Evolutionary conservation across 2,888 invertebrate genomes (phyloP).

Genomic region (Tanypteryx hageni): DNA sequence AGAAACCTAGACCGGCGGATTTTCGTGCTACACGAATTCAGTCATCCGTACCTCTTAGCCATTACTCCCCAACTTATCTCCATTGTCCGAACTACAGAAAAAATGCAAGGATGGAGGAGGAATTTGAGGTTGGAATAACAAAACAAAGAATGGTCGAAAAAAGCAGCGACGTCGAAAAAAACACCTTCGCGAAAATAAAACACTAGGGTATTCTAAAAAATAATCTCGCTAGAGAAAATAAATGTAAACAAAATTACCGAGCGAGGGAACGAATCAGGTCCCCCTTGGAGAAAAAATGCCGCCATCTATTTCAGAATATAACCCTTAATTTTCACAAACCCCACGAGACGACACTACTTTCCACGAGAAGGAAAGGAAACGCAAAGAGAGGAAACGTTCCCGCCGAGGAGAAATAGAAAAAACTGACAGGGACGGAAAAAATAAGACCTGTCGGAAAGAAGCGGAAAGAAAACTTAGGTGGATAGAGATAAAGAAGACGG

Average conservation of each 20-base stretch:
- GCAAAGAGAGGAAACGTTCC: not conserved
- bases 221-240: not conserved
- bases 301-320: not conserved
- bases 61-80: not conserved
- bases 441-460: not conserved
- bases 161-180: not conserved
- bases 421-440: not conserved
- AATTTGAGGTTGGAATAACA: not conserved
- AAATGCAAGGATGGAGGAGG: not conserved
- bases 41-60: not conserved
- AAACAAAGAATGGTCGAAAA: not conserved
- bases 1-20: not conserved
- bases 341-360: not conserved
- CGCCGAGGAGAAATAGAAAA: not conserved
- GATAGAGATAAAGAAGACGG: not conserved
- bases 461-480: not conserved
- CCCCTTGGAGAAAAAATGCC: not conserved
- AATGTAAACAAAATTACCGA: not conserved
- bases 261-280: not conserved
- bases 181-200: not conserved
- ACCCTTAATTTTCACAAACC: not conserved
- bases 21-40: conserved; percentile 31
- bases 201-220: not conserved
- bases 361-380: not conserved
- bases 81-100: not conserved